phyloP scores from a whole-genome alignment of 2,888 invertebrate species.

The Parelbella ahira region DNA sequence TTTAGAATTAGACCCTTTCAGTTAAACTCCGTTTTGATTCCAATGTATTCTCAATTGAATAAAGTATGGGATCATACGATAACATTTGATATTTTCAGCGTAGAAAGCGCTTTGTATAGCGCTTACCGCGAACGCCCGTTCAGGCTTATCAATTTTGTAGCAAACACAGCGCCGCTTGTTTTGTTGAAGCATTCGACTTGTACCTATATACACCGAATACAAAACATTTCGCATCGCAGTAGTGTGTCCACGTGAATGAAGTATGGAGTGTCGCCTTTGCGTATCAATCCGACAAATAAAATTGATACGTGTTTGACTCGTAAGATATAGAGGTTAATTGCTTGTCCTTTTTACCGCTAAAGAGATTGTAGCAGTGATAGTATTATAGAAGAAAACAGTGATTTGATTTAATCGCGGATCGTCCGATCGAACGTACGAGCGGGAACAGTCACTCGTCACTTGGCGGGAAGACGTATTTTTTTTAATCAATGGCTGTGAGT shows the following conservation, averaged over 20 bases:
- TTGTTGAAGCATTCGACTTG: slow-evolving; percentile 8
- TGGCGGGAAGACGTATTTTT: slow-evolving; percentile 58
- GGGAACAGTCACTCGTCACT: slow-evolving; percentile 49
- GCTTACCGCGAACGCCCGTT: not conserved
- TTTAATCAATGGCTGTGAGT: slow-evolving; percentile 49
- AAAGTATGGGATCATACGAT: slow-evolving; percentile 17
- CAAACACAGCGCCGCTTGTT: slow-evolving; percentile 12
- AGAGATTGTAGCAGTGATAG: slow-evolving; percentile 17
- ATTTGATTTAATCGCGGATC: slow-evolving; percentile 28
- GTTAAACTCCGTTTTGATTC: slow-evolving; percentile 4
- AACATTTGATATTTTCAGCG: not conserved
- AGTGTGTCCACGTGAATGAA: slow-evolving; percentile 35
- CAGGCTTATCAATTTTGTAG: slow-evolving; percentile 7
- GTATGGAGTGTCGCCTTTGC: slow-evolving; percentile 30
- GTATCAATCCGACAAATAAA: slow-evolving; percentile 27
- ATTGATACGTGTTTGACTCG: slow-evolving; percentile 30
- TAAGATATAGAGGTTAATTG: slow-evolving; percentile 28
- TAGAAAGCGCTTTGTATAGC: slow-evolving; percentile 15
- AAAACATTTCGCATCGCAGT: too few species aligned
- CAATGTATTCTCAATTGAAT: slow-evolving; percentile 13
- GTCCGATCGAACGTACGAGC: slow-evolving; percentile 28
- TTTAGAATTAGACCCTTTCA: slow-evolving; percentile 6
- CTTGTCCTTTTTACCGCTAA: slow-evolving; percentile 29
- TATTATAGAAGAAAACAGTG: slow-evolving; percentile 15
- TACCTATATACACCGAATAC: too few species aligned